Evolutionary conservation across 2,888 invertebrate genomes (phyloP).

Genomic region (Meiosimyza decipiens): DNA sequence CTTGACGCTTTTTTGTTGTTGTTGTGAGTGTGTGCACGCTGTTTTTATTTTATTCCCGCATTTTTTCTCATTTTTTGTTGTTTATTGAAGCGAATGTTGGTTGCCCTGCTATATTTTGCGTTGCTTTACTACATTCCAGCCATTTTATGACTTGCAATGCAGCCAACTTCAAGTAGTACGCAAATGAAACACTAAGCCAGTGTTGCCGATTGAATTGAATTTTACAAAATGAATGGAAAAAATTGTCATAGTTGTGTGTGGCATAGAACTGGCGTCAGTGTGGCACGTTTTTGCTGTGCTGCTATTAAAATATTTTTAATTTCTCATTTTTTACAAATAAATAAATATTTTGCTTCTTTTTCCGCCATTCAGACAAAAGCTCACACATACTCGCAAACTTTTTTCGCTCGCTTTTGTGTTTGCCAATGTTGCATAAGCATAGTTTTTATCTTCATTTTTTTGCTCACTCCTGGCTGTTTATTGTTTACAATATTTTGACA

Average conservation of each 20-base stretch:
- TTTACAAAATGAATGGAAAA: no score
- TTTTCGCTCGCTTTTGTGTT: conserved; percentile 23
- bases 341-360: no score
- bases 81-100: background rate
- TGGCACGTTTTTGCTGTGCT: no score
- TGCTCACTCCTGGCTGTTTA: conserved; percentile 18
- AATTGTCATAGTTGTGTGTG: no score
- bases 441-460: conserved; percentile 28
- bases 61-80: background rate
- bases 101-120: background rate
- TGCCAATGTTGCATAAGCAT: conserved; percentile 24
- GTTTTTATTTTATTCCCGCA: background rate
- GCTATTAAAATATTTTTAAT: no score
- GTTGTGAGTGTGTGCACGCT: background rate
- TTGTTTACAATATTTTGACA: conserved; percentile 45
- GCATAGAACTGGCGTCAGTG: no score
- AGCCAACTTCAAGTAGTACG: conserved; percentile 19
- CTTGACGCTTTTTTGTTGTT: conserved; percentile 2
- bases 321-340: no score
- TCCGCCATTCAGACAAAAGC: no score
- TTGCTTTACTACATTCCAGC: background rate
- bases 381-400: background rate
- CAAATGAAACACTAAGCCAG: conserved; percentile 24
- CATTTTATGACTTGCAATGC: background rate
- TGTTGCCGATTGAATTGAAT: conserved; percentile 6